These are phyloP conservation scores for Spodoptera littoralis DNA, from an alignment of 2,888 invertebrate species.

Conservation along the genomic window DNA sequence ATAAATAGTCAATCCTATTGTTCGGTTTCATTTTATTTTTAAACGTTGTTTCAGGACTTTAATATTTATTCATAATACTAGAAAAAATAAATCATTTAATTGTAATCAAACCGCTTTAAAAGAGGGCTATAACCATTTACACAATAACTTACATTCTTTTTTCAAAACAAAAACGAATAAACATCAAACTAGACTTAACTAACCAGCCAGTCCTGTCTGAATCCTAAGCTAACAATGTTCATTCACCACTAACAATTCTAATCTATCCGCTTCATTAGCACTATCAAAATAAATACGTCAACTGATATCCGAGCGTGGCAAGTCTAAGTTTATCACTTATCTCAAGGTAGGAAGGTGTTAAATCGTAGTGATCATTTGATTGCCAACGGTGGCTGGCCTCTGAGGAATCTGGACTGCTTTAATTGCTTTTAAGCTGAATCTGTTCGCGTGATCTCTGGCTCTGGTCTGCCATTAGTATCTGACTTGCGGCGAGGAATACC, in stretches of 20 bases:
- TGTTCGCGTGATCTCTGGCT: slow-evolving; percentile 58
- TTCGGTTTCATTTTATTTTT: too few relatives aligned
- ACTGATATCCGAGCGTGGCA: slow-evolving; percentile 48
- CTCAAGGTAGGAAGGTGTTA: slow-evolving; percentile 80
- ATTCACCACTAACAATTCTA: slow-evolving; percentile 46
- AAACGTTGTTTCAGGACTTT: too few relatives aligned
- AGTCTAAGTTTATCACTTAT: slow-evolving; percentile 72
- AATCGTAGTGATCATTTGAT: slow-evolving; percentile 81
- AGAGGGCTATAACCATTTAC: not conserved
- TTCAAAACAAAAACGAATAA: not conserved
- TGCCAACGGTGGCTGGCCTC: slow-evolving; percentile 73
- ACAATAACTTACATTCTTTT: not conserved
- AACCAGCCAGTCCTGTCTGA: slow-evolving; percentile 18
- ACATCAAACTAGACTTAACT: slow-evolving; percentile 8
- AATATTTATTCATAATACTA: too few relatives aligned
- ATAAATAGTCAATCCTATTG: too few relatives aligned
- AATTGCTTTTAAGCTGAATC: slow-evolving; percentile 73
- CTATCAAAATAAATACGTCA: slow-evolving; percentile 61
- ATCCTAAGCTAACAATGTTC: slow-evolving; percentile 50
- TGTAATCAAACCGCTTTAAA: too few relatives aligned
- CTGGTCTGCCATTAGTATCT: slow-evolving; percentile 77
- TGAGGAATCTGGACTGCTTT: slow-evolving; percentile 77
- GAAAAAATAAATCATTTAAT: too few relatives aligned
- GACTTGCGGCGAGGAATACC: slow-evolving; percentile 69
- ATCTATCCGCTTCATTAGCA: slow-evolving; percentile 59